phyloP scores from a whole-genome alignment of 1,140 invertebrate species.

The Neelides sp. region DNA sequence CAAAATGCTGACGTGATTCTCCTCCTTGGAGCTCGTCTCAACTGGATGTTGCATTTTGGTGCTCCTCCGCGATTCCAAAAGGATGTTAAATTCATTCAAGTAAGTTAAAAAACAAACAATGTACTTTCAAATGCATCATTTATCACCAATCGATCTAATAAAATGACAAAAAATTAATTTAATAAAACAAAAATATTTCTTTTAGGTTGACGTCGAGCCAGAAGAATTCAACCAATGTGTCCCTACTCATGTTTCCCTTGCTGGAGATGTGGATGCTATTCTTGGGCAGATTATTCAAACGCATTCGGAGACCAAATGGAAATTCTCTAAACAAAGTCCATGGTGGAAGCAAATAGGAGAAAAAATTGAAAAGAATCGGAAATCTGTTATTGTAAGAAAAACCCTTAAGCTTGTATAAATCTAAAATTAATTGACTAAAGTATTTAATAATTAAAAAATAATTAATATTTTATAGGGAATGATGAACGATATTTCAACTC shows the following conservation, averaged over 20 bases:
- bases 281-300: conserved; percentile 43
- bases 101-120: too few relatives aligned
- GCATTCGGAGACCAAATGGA: conserved; percentile 35
- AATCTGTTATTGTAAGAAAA: conserved; percentile 39
- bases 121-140: conserved; percentile 1
- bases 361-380: conserved; percentile 45
- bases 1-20: conserved; percentile 77
- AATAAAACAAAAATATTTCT: too few relatives aligned
- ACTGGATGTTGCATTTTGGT: conserved; percentile 97
- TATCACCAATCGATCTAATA: neutral
- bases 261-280: conserved; percentile 63
- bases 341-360: conserved; percentile 48
- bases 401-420: neutral
- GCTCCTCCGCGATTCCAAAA: conserved; percentile 65
- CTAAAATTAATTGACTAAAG: neutral
- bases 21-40: conserved; percentile 77
- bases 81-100: conserved; percentile 81
- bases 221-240: conserved; percentile 89
- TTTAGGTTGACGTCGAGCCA: conserved; percentile 68
- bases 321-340: conserved; percentile 35
- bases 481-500: conserved; percentile 50
- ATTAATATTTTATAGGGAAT: conserved; percentile 40
- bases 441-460: conserved; percentile 3
- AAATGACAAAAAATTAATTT: neutral
- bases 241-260: conserved; percentile 54